Evolutionary conservation across 2,888 invertebrate species (phyloP).

Genomic region (Scaptodrosophila latifasciaeformis): DNA sequence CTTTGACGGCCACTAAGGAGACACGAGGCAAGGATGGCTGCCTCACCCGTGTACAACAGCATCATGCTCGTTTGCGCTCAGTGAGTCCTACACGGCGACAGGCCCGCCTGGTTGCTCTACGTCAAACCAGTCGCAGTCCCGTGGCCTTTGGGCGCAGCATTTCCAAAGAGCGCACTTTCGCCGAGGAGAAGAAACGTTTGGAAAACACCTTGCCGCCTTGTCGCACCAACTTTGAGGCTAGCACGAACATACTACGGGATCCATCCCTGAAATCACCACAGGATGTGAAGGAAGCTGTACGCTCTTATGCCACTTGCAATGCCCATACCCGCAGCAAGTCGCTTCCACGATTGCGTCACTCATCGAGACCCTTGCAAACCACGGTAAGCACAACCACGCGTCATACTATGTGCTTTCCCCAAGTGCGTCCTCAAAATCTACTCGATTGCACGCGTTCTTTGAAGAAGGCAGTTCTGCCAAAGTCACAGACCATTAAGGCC

Average conservation of each 20-base stretch:
- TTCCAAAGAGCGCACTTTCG: slow-evolving; percentile 79
- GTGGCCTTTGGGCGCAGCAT: slow-evolving; percentile 75
- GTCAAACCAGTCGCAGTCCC: slow-evolving; percentile 74
- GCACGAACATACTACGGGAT: slow-evolving; percentile 75
- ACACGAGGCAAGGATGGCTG: slow-evolving; percentile 46
- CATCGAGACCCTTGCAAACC: slow-evolving; percentile 7
- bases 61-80: slow-evolving; percentile 61
- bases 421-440: slow-evolving; percentile 40
- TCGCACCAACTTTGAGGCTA: slow-evolving; percentile 72
- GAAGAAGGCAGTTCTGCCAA: slow-evolving; percentile 35
- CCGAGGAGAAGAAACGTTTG: slow-evolving; percentile 77
- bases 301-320: slow-evolving; percentile 70
- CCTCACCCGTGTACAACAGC: slow-evolving; percentile 54
- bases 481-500: slow-evolving; percentile 22
- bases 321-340: slow-evolving; percentile 72
- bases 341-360: slow-evolving; percentile 58
- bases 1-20: slow-evolving; percentile 50
- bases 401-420: slow-evolving; percentile 63
- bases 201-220: slow-evolving; percentile 73
- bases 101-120: slow-evolving; percentile 49
- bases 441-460: slow-evolving; percentile 43
- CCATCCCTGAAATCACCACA: slow-evolving; percentile 79
- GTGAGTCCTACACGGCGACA: slow-evolving; percentile 67
- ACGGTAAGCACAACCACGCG: slow-evolving; percentile 61
- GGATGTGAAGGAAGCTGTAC: slow-evolving; percentile 77